Evolutionary conservation across 2,113 vertebrate genomes (phyloP), one percentile per base, ranked within the genome.

Genomic region (Lagopus muta): DNA sequence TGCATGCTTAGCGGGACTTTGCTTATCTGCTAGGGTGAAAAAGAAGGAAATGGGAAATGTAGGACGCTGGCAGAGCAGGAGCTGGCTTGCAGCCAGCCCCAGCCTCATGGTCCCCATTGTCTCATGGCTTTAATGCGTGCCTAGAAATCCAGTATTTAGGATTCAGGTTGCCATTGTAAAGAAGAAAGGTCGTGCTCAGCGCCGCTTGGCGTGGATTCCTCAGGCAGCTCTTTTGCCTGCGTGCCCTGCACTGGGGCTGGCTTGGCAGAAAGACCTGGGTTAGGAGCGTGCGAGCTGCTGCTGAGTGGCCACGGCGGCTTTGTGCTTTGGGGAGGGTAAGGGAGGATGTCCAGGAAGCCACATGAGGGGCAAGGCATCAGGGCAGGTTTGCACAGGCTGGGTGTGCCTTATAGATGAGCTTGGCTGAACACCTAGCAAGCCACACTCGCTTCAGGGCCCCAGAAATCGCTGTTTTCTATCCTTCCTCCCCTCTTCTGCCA

Each of bases 111-210:
- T 86, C 96, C 92, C 93, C 94, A 96, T 96, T 96, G 91, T 95
- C 96, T 95, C 93, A 96, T 97, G 91, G 89, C 91, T 94, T 91
- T 89, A 96, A 94, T 86, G 93, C 86, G 0, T 96, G 96, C 96
- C 93, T 93, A 87, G 93, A 96, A 97, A 97, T 97, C 96, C 93
- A 94, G 95, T 96, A 96, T 95, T 97, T 97, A 93, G 95, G 96
- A 97, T 96, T 97, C 96, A 94, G 92, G 93, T 95, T 96, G 93
- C 92, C 40, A 64, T 61, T 95, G 91, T 72, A 92, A 89, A 92
- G 88, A 87, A 79, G 95, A 93, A 95, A 90, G 96, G 96, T 96
- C 80, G 77, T 93, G 93, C 93, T 96, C 92, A 84, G 90, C 2
- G 3, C 88, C 3, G 52, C 92, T 93, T 90, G 95, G 90, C 28